Evolutionary conservation across 1,140 invertebrate genomes (phyloP), one percentile per base, ranked within the genome.

Genomic region (Helicoverpa zea): DNA sequence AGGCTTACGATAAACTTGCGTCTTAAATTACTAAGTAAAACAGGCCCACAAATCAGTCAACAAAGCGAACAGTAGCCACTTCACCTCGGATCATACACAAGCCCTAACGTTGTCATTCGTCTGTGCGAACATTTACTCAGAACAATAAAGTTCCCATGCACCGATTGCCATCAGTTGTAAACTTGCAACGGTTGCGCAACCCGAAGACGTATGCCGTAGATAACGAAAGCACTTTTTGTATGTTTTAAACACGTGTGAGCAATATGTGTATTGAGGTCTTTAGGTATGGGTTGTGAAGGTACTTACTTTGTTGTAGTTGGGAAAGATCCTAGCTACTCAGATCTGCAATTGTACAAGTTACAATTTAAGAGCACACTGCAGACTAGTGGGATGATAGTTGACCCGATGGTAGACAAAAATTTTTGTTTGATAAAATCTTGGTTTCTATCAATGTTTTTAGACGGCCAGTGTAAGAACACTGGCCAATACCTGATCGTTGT

Each of bases 81-180:
- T 68, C 23, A 23, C 30, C 12, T 72, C 49, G 49, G 12, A 51
- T 72, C 68, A 72, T 77, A 77, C 35, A 49, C 47, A 35, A 13
- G 18, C 16, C 47, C 49, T 54, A 89, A 92, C 84, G 89, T 84
- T 86, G 84, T 89, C 85, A 91, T 92, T 90, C 91, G 90, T 87
- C 91, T 94, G 91, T 94, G 93, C 90, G 92, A 94, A 94, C 87
- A 84, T 87, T 88, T 86, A 87, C 87, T 54, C 58, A 56, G 51
- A 88, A 94, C 93, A 94, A 94, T 94, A 59, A 77, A 79, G 78
- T 93, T 94, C 93, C 88, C 93, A 94, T 92, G 88, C 90, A 91
- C 88, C 87, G 91, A 94, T 94, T 93, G 91, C 88, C 90, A 92
- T 92, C 91, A 83, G 85, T 79, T 80, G 85, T 89, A 87, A 90